Percentiles rank a stretch among this genome's conserved stretches.
These are phyloP conservation scores for Cyprinodon variegatus DNA, from an alignment of 2,113 vertebrate species.

Conservation along the genomic window DNA sequence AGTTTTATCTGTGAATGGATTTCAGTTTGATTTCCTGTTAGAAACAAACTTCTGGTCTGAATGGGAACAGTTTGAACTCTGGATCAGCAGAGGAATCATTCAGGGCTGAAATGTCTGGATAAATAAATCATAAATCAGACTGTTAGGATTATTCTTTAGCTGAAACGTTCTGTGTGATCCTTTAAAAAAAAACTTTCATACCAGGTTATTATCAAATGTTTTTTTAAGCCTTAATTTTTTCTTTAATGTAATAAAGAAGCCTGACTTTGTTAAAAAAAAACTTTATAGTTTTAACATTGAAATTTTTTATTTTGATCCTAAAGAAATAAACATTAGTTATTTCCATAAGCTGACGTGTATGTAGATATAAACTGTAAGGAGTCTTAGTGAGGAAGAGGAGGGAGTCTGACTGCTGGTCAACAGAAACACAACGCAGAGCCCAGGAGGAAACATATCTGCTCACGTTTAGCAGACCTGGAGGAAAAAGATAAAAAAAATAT, in stretches of 20 bases:
- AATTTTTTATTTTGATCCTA: no score
- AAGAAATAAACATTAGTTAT: no score
- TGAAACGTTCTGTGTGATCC: not conserved
- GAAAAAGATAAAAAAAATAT: no score
- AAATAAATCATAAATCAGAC: not conserved
- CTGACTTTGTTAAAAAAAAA: not conserved
- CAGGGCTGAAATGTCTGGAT: not conserved
- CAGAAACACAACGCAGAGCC: no score
- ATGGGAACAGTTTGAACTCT: not conserved
- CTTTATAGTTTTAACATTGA: not conserved
- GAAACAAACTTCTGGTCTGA: not conserved
- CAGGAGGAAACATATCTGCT: no score
- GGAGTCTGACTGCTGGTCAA: no score
- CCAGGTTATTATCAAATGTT: not conserved
- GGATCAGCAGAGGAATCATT: not conserved
- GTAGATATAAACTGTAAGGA: no score
- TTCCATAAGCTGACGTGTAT: no score
- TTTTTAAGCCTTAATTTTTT: not conserved
- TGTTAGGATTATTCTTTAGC: not conserved
- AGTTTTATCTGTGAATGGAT: not conserved
- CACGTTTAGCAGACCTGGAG: no score
- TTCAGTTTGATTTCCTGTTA: not conserved
- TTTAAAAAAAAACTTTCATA: not conserved
- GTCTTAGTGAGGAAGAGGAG: no score
- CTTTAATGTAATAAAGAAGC: not conserved